Base-by-base conservation (phyloP, 1,140 invertebrate species). In the Elysia chlorotica region DNA sequence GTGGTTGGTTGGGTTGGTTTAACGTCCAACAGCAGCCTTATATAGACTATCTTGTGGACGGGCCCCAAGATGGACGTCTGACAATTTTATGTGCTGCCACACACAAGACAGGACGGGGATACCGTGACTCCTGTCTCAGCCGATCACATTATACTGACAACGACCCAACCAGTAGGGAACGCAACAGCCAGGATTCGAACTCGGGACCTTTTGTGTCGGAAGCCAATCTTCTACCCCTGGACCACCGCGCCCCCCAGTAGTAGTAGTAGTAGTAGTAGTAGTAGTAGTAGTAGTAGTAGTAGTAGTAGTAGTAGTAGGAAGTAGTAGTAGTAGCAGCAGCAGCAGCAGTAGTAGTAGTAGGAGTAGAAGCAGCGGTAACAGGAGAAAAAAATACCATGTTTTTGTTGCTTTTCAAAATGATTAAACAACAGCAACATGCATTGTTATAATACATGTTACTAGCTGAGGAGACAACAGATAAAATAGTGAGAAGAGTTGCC, bases 241-340 rank as follows among this genome's bases (percentile, higher is more conserved):
- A 69, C 41, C 57, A 56, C 41, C 57, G 57, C 41, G 54, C 30
- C 41, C 57, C 54, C 41, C 57, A 69, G 66, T 69, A 70, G 54
- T 36, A 59, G 54, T 59, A 59, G 33, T 70, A 56, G 66, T 56
- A 56, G 66, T 69, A 30, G 30, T 69, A 56, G 66, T 56, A 69
- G 66, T 69, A 56, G 48, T 54, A 56, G 66, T 56, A 69, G 66
- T 69, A 69, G 66, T 56, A 37, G 53, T 31, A 37, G 66, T 36
- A 56, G 66, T 69, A 56, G 53, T 69, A 56, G 6, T 56, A 36
- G 66, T 69, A 36, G 53, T 56, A 69, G 66, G 54, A 56, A 28
- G n/a, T 69, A 69, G 66, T 56, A 56, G 53, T 69, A 56, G 53
- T 54, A 56, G 41, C 37, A 23, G 28, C 5, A 56, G 23, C 36